Conservation (phyloP, 2,113 vertebrate species). For the Heptranchias perlo region DNA sequence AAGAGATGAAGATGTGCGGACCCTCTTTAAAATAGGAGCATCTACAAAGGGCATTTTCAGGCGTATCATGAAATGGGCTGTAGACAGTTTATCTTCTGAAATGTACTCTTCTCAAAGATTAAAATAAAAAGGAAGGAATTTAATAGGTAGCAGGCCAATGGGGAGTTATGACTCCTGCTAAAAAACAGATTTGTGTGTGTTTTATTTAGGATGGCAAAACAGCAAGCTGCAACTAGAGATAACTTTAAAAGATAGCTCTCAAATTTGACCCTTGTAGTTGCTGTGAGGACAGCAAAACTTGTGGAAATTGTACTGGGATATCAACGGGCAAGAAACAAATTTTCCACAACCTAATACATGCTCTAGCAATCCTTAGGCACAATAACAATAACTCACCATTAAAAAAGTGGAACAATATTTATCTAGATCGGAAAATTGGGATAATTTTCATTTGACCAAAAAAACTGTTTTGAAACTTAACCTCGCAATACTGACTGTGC, state of each 20-base stretch:
- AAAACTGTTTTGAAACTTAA: neutral
- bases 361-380: neutral
- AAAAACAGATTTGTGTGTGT: neutral
- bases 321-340: neutral
- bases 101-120: neutral
- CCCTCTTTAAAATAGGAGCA: neutral
- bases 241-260: neutral
- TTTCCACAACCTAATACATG: neutral
- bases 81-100: neutral
- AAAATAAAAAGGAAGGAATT: neutral
- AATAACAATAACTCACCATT: neutral
- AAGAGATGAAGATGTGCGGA: neutral
- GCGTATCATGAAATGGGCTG: neutral
- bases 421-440: neutral
- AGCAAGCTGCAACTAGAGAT: neutral
- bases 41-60: neutral
- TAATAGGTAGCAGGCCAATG: neutral
- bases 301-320: neutral
- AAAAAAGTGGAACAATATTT: neutral
- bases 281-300: neutral
- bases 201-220: neutral
- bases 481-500: neutral
- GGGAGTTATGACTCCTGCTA: neutral
- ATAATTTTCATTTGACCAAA: neutral
- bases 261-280: neutral